Evolutionary conservation across 2,888 invertebrate genomes (phyloP).

Genomic region (Nasonia oneida): DNA sequence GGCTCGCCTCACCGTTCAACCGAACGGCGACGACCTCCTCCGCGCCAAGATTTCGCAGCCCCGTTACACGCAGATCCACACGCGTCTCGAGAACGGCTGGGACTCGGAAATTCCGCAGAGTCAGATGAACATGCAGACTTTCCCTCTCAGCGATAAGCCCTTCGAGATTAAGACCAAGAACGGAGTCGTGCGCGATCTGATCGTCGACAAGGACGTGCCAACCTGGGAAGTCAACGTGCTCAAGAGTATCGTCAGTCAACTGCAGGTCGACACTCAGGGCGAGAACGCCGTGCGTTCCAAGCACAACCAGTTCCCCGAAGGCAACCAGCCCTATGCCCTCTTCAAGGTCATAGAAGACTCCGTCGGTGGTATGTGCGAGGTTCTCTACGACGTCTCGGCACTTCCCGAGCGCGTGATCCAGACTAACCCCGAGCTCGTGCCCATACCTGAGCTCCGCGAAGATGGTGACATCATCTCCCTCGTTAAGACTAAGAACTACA

Average conservation of each 20-base stretch:
- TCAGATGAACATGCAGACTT: conserved; percentile 81
- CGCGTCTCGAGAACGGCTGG: conserved; percentile 81
- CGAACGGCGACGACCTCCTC: conserved; percentile 80
- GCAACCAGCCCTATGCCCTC: conserved; percentile 80
- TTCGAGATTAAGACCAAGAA: conserved; percentile 84
- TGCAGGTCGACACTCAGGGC: conserved; percentile 85
- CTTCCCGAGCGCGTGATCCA: conserved; percentile 82
- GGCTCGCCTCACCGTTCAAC: conserved; percentile 82
- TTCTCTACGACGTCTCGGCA: conserved; percentile 84
- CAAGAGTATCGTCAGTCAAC: conserved; percentile 85
- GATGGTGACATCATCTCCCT: conserved; percentile 82
- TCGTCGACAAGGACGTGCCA: conserved; percentile 81
- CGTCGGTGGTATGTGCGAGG: conserved; percentile 85
- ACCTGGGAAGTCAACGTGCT: conserved; percentile 86
- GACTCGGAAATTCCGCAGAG: conserved; percentile 79
- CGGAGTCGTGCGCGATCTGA: conserved; percentile 83
- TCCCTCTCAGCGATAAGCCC: conserved; percentile 81
- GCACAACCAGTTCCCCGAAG: conserved; percentile 72
- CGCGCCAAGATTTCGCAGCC: conserved; percentile 80
- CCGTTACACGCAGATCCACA: conserved; percentile 81
- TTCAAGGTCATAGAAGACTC: conserved; percentile 87
- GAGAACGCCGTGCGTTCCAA: conserved; percentile 80
- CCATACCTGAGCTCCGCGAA: conserved; percentile 78
- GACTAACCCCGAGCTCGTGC: conserved; percentile 81
- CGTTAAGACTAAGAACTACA: conserved; percentile 85